Evolutionary conservation across 1,140 invertebrate genomes (phyloP).

Genomic region (Manduca sexta): DNA sequence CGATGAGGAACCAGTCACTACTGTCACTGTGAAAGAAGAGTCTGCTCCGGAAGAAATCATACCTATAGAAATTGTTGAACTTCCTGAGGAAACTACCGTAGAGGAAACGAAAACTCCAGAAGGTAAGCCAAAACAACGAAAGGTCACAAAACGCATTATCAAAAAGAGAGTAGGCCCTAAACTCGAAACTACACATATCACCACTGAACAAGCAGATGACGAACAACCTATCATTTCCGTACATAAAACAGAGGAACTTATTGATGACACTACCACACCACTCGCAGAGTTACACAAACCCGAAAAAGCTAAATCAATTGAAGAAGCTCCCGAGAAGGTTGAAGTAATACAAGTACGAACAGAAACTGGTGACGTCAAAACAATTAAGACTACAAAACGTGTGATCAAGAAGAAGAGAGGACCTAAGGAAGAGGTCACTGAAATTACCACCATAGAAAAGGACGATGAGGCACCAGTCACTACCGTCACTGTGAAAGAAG

Average conservation of each 20-base stretch:
- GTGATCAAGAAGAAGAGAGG: not conserved
- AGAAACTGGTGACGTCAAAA: not conserved
- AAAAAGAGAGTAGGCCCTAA: constrained; percentile 28
- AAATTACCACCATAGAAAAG: constrained; percentile 36
- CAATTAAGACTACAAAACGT: not conserved
- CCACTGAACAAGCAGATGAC: constrained; percentile 3
- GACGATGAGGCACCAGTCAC: constrained; percentile 43
- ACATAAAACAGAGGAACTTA: constrained; percentile 3
- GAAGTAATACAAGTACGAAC: not conserved
- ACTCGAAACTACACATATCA: constrained; percentile 3
- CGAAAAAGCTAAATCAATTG: not conserved
- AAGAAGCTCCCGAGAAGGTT: not conserved
- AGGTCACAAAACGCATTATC: constrained; percentile 34
- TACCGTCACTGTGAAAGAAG: constrained; percentile 28
- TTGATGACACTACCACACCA: constrained; percentile 2
- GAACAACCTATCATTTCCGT: not conserved
- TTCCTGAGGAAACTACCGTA: constrained; percentile 19
- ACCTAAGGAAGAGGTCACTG: constrained; percentile 32
- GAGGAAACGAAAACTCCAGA: constrained; percentile 19
- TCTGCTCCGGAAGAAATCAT: constrained; percentile 25
- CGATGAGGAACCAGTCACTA: not conserved
- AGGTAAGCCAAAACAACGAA: constrained; percentile 10
- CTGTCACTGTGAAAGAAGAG: not conserved
- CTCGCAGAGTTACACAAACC: not conserved
- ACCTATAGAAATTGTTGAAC: constrained; percentile 22